Percentiles rank a stretch among this genome's conserved stretches.
These are phyloP conservation scores for Eilema griseolum DNA, from an alignment of 2,888 invertebrate genomes.

Conservation along the genomic window DNA sequence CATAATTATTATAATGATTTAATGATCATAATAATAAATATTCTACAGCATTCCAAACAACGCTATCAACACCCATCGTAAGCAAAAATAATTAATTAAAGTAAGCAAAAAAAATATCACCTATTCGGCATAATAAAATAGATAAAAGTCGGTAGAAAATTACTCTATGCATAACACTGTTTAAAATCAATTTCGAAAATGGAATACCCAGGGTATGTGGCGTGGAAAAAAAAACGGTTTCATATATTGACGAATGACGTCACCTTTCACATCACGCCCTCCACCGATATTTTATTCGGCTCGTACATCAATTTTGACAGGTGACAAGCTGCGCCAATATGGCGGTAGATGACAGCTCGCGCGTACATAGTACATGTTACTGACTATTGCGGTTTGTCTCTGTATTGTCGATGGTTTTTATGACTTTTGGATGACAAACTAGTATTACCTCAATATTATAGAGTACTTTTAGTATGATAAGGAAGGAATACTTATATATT, in stretches of 20 bases:
- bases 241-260: conserved; percentile 67
- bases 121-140: too few relatives aligned
- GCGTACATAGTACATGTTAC: conserved; percentile 35
- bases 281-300: conserved; percentile 63
- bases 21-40: too few relatives aligned
- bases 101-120: too few relatives aligned
- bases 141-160: too few relatives aligned
- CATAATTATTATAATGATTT: too few relatives aligned
- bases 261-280: conserved; percentile 53
- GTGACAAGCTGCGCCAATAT: conserved; percentile 57
- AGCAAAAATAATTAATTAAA: too few relatives aligned
- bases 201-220: conserved; percentile 48
- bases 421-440: conserved; percentile 7
- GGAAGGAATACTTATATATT: too few relatives aligned
- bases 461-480: not conserved
- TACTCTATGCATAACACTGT: conserved; percentile 27
- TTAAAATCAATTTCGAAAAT: conserved; percentile 61
- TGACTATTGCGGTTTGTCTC: conserved; percentile 28
- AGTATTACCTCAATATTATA: not conserved
- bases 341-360: conserved; percentile 47
- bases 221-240: conserved; percentile 56
- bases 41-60: too few relatives aligned
- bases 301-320: conserved; percentile 65
- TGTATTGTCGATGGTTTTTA: conserved; percentile 11
- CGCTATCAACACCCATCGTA: too few relatives aligned